These are phyloP conservation scores for Sphinx pinastri DNA, from an alignment of 2,888 invertebrate genomes.

Conservation along the genomic window DNA sequence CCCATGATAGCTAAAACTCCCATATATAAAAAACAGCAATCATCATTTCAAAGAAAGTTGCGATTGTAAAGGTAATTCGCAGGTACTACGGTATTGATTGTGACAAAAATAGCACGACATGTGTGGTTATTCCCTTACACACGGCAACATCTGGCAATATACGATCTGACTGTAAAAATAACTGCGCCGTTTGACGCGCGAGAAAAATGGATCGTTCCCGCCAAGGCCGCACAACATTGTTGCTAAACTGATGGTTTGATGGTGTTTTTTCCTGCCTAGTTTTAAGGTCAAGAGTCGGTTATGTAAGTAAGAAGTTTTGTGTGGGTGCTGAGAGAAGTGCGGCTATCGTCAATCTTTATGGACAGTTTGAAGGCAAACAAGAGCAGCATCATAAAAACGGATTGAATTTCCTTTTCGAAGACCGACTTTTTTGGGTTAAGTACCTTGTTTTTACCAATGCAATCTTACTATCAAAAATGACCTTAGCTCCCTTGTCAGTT, in stretches of 20 bases:
- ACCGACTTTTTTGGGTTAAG: too few relatives aligned
- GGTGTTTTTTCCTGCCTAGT: background rate
- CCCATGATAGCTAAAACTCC: too few relatives aligned
- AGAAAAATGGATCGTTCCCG: conserved; percentile 17
- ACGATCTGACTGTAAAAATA: conserved; percentile 11
- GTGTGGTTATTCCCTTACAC: conserved; percentile 41
- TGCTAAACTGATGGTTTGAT: background rate
- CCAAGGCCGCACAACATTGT: conserved; percentile 6
- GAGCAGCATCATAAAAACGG: too few relatives aligned
- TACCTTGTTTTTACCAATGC: background rate
- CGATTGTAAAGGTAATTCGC: background rate
- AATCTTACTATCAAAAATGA: background rate
- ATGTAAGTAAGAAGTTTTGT: too few relatives aligned
- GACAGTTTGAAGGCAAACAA: too few relatives aligned
- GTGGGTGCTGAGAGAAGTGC: too few relatives aligned
- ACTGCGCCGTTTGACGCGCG: conserved; percentile 10
- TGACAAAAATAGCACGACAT: conserved; percentile 27
- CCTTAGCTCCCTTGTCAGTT: background rate
- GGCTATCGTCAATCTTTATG: too few relatives aligned
- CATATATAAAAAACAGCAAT: too few relatives aligned
- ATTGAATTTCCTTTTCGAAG: too few relatives aligned
- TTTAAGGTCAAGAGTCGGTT: background rate
- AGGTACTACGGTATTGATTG: background rate
- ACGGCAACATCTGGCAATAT: conserved; percentile 24
- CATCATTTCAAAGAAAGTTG: background rate